Evolutionary conservation across 2,797 vertebrate genomes (phyloP), one percentile per base, ranked within the genome.

Genomic region (Smutsia gigantea): DNA sequence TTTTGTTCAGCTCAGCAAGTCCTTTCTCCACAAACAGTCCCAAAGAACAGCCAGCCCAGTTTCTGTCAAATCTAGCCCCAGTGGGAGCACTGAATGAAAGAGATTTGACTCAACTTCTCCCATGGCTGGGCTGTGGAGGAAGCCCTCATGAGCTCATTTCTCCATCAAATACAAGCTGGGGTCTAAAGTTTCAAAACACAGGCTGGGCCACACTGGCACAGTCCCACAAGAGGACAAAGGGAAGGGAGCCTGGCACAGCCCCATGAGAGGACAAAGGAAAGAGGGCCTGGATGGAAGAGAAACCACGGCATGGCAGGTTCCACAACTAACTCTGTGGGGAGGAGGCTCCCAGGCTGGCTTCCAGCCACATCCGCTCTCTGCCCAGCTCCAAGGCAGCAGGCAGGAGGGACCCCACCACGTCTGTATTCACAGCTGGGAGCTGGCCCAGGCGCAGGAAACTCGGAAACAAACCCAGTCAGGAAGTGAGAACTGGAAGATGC

Each of bases 401-500:
- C 96, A 93, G 77, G 69, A 92, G 29, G 72, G 92, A 94, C 72
- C 95, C 92, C 2, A 8, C 91, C 87, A 86, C 17, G 59, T 92
- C 88, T 97, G 84, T 88, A 77, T 96, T 87, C 90, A 93, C 97
- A 97, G 94, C 93, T 93, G 95, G 87, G 93, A 95, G 92, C 78
- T 90, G 93, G 95, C 93, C 95, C 9, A 6, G 64, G 92, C 55
- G 84, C 1, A 61, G 92, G 97, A 97, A 96, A 87, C 84, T 95
- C 9, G 34, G 90, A 96, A 96, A 96, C 90, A 96, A 94, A 86
- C 87, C 88, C 95, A 71, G 91, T 29, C 94, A 97, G 97, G 96
- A 97, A 97, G 96, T 82, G 91, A 97, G 86, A 92, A 86, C 74
- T 94, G 90, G 87, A 96, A 95, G 96, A 91, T 84, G 94, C 97